Base-by-base conservation (phyloP, 2,888 invertebrate genomes). In the Melangyna quadrimaculata region DNA sequence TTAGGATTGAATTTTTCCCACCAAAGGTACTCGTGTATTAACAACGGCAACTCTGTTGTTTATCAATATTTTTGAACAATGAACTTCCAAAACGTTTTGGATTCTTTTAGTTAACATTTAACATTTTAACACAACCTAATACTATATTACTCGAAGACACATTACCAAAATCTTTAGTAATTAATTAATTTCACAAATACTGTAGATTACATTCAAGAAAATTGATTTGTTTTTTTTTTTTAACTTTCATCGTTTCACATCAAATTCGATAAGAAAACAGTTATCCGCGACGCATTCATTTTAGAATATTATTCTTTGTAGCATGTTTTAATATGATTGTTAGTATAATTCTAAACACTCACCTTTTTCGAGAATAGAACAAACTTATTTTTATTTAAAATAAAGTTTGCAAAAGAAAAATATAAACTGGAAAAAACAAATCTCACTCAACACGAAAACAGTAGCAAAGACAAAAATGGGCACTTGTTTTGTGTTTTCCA, bases 391-490 rank as follows among this genome's bases (percentile, higher is more conserved):
- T 7, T 51, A 51, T 51, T n/a, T 35, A 57, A 75, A 65, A 48
- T 0, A 55, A 74, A 70, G 14, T 48, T 48, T 37, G 55, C 57
- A 24, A 51, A 71, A 22, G 37, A 32, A 51, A 65, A 65, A 40
- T 45, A n/a, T 14, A 24, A 75, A 57, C 9, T 57, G 17, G 45
- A 24, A 81, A n/a, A 67, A 70, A 35, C 29, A 74, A 80, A 81
- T 57, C 12, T 61, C 3, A 61, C 10, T 61, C 2, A 27, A 51
- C n/a, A 45, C 24, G 51, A 59, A 75, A 65, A 71, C 32, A 32
- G 48, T 63, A 32, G 9, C 6, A 55, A 35, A 24, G 9, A 2
- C 7, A 5, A 12, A 55, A n/a, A n/a, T n/a, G n/a, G n/a, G n/a
- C n/a, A n/a, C n/a, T n/a, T n/a, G n/a, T n/a, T 22, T 57, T 75